Evolutionary conservation across 2,888 invertebrate genomes (phyloP).

Genomic region (Eupithecia insigniata): DNA sequence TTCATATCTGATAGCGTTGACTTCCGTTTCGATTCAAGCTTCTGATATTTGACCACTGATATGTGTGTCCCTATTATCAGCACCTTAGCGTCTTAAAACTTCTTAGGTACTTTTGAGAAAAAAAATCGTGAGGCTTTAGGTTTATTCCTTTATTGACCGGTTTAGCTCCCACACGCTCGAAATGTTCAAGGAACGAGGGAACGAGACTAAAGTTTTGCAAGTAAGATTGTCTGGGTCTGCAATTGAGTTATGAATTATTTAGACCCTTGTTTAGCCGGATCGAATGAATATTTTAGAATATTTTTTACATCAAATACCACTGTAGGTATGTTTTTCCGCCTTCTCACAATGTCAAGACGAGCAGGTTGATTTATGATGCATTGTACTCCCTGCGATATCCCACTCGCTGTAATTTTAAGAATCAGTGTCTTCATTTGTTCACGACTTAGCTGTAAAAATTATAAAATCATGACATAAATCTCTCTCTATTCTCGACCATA

Average conservation of each 20-base stretch:
- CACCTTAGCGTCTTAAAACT: neutral
- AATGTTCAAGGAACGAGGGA: slow-evolving; percentile 17
- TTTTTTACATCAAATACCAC: slow-evolving; percentile 1
- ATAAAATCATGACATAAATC: neutral
- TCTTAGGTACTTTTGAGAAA: neutral
- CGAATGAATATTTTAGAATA: slow-evolving; percentile 30
- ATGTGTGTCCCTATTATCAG: slow-evolving; percentile 2
- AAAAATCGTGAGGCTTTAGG: neutral
- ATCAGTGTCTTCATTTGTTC: neutral
- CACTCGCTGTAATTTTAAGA: neutral
- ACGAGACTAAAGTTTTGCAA: slow-evolving; percentile 40
- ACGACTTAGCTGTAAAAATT: neutral
- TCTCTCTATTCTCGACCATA: neutral
- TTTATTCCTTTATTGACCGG: neutral
- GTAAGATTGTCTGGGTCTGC: slow-evolving; percentile 42
- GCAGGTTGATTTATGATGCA: slow-evolving; percentile 10
- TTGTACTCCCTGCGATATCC: neutral
- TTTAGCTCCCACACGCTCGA: neutral
- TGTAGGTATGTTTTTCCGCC: slow-evolving; percentile 5
- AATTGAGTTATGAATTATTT: slow-evolving; percentile 43
- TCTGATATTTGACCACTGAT: slow-evolving; percentile 12
- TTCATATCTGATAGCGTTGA: slow-evolving; percentile 34
- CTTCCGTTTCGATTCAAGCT: slow-evolving; percentile 27
- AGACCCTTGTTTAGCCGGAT: slow-evolving; percentile 22
- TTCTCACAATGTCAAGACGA: neutral